A percentile compares a stretch with the other conserved stretches of the same genome.
phyloP scores from a whole-genome alignment of 2,113 vertebrate genomes.

The Gallinago paraguaiae region DNA sequence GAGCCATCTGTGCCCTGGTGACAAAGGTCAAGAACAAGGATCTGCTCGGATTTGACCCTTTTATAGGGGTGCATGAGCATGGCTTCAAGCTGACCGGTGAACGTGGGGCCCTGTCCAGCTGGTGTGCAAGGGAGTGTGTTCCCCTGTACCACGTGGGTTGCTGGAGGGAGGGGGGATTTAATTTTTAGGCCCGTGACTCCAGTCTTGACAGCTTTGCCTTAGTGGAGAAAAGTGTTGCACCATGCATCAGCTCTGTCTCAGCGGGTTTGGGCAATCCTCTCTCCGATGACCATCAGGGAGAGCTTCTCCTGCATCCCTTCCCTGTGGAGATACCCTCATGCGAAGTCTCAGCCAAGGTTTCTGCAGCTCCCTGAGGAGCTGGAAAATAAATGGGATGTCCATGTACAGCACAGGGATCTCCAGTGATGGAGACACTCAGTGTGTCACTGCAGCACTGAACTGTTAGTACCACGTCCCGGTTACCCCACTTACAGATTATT shows the following conservation, averaged over 20 bases:
- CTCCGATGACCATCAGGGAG: background rate
- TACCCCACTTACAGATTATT: background rate
- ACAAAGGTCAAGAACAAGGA: background rate
- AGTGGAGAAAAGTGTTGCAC: background rate
- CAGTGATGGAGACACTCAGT: background rate
- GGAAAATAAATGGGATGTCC: background rate
- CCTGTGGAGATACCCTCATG: background rate
- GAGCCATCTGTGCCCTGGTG: rapidly evolving
- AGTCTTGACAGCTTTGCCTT: background rate
- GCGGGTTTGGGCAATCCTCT: background rate
- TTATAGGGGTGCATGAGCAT: background rate
- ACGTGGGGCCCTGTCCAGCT: rapidly evolving
- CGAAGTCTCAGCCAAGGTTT: background rate
- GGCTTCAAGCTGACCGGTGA: background rate
- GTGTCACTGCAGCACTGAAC: background rate
- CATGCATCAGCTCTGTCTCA: background rate
- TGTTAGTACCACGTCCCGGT: background rate
- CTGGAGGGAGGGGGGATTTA: background rate
- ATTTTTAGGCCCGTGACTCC: background rate
- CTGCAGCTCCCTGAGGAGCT: background rate
- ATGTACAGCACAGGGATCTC: background rate
- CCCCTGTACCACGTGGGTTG: rapidly evolving
- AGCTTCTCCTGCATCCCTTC: background rate
- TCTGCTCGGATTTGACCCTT: background rate
- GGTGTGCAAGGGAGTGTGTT: background rate